Evolutionary conservation across 2,888 invertebrate genomes (phyloP).

Genomic region (Tipula vernalis): DNA sequence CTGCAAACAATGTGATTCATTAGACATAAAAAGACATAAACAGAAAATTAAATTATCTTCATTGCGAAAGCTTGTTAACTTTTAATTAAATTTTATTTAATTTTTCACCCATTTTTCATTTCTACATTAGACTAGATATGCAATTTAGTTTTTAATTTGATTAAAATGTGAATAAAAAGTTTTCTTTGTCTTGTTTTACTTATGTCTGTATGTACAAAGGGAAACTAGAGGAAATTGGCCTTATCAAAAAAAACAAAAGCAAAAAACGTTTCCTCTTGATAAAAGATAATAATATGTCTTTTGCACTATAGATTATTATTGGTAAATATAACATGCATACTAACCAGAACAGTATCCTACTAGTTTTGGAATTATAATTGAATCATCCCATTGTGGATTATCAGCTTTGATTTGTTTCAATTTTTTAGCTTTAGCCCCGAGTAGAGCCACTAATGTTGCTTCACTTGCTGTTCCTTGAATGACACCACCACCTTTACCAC

Average conservation of each 20-base stretch:
- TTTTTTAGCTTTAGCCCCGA: constrained; percentile 75
- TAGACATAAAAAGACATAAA: background rate
- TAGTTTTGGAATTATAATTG: constrained; percentile 60
- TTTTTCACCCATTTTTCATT: background rate
- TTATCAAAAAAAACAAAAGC: background rate
- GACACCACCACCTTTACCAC: constrained; percentile 78
- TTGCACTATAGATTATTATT: background rate
- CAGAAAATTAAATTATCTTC: background rate
- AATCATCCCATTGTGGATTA: constrained; percentile 63
- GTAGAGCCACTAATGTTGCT: constrained; percentile 79
- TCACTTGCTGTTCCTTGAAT: constrained; percentile 93
- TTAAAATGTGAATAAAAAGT: background rate
- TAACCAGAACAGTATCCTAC: constrained; percentile 79
- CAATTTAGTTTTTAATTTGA: background rate
- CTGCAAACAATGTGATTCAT: background rate
- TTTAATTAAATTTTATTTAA: background rate
- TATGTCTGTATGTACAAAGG: background rate
- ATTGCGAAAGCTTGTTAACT: background rate
- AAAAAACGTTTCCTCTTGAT: background rate
- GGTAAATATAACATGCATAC: background rate
- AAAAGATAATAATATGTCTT: background rate
- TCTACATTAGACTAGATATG: background rate
- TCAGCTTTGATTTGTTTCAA: constrained; percentile 53
- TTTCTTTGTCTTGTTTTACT: background rate
- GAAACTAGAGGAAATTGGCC: background rate